These are phyloP conservation scores for Dromaius novaehollandiae DNA, from an alignment of 2,113 vertebrate genomes.

Conservation along the genomic window DNA sequence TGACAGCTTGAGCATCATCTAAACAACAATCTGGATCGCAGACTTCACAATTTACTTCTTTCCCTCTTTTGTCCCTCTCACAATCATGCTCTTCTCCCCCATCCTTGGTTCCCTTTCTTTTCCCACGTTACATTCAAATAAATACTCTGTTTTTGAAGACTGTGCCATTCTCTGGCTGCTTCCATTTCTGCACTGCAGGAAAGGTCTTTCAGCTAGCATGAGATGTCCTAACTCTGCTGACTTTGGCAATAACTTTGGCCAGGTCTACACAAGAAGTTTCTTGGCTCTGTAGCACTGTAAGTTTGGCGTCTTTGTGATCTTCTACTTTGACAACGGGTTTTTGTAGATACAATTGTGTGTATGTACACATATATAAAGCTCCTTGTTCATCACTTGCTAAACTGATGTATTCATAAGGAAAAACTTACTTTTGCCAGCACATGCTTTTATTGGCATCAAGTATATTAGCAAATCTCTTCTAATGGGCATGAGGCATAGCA, in stretches of 20 bases:
- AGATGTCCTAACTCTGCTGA: background rate
- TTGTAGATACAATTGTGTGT: background rate
- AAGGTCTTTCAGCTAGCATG: rapidly evolving
- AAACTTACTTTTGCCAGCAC: background rate
- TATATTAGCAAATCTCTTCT: background rate
- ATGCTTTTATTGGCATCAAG: background rate
- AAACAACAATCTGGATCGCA: background rate
- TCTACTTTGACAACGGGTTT: background rate
- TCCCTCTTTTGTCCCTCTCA: background rate
- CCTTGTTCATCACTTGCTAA: background rate
- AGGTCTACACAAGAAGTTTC: background rate
- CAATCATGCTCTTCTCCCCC: background rate
- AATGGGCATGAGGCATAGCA: background rate
- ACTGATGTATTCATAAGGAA: background rate
- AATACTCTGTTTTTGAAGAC: background rate
- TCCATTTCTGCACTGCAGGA: background rate
- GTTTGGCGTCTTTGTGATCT: background rate
- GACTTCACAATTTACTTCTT: background rate
- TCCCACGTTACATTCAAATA: background rate
- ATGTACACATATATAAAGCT: background rate
- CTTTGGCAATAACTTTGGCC: background rate
- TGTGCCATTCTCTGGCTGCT: background rate
- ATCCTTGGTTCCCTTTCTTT: background rate
- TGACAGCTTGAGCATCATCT: background rate
- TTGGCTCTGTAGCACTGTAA: background rate